Evolutionary conservation across 2,888 invertebrate species (phyloP), one percentile per base, ranked within the genome.

Genomic region (Dicranocentrus wangi): DNA sequence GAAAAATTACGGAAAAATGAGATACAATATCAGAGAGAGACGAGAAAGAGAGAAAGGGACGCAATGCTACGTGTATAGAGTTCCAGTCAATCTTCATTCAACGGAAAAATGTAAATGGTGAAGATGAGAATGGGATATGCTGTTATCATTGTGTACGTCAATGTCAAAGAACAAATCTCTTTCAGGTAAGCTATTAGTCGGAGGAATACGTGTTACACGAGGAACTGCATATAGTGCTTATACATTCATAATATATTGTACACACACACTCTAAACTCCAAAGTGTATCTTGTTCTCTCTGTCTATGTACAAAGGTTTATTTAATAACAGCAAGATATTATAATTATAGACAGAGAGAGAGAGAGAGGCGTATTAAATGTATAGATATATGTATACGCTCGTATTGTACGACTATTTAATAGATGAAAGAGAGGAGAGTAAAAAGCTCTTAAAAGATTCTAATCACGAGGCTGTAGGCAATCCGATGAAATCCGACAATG

Each of bases 401-500:
- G 17, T 32, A 28, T 58, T 27, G 17, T 5, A 27, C 53, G 53
- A 17, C 5, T 32, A 23, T 58, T 23, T 19, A 58, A 43, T 25
- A 43, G 17, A 68, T 8, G 27, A 13, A 51, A 51, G 32, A 72
- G 53, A 28, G 47, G 72, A 47, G 68, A 60, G 55, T 68, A 60
- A 65, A 72, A 72, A 72, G 66, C 72, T 80, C 61, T 80, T 80
- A 72, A 80, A 58, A 80, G 79, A 80, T 80, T 80, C 79, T 80
- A 80, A 80, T 80, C 79, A 80, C 79, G 79, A 80, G 39, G 79
- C 79, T 80, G 79, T 65, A 80, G 79, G 72, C 79, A 72, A 72
- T 80, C 51, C 47, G 72, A 27, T 80, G 79, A 78, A 71, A 78
- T 69, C 61, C 72, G 61, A 72, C 76, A 68, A 53, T 70, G 77